phyloP scores from a whole-genome alignment of 2,113 vertebrate genomes.

The Protomyctophum bolini region DNA sequence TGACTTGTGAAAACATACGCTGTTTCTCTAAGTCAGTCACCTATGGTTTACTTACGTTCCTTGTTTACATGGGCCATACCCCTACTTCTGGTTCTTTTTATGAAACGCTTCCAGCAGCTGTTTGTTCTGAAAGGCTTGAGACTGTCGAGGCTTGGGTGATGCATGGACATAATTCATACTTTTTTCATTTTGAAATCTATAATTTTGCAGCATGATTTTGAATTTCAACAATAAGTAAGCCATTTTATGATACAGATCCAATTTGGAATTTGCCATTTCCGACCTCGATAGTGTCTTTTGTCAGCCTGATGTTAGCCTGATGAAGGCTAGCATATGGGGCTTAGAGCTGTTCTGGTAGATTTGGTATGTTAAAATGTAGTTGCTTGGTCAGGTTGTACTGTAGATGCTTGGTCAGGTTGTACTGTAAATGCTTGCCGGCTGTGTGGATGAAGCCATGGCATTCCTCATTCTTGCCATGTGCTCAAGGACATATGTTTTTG shows the following conservation, averaged over 20 bases:
- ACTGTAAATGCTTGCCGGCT: too few relatives aligned
- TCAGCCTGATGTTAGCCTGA: too few relatives aligned
- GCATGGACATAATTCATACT: too few relatives aligned
- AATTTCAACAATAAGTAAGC: not conserved
- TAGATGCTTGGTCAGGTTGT: constrained; percentile 48
- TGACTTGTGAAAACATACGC: not conserved
- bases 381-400: constrained; percentile 54
- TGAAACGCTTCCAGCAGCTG: not conserved
- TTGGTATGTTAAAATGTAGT: constrained; percentile 24
- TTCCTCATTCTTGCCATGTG: constrained; percentile 57
- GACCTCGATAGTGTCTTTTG: too few relatives aligned
- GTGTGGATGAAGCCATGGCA: constrained; percentile 44
- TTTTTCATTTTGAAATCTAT: too few relatives aligned
- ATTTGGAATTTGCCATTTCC: too few relatives aligned
- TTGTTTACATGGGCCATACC: not conserved
- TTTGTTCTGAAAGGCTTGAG: not conserved
- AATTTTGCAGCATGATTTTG: not conserved
- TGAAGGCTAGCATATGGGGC: not conserved
- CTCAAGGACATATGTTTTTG: constrained; percentile 47
- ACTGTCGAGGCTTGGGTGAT: too few relatives aligned
- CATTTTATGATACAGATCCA: not conserved
- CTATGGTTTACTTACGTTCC: not conserved
- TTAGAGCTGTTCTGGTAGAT: constrained; percentile 9
- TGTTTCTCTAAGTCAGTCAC: not conserved
- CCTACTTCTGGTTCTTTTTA: not conserved